Evolutionary conservation across 2,113 vertebrate genomes (phyloP).

Genomic region (Monopterus albus): DNA sequence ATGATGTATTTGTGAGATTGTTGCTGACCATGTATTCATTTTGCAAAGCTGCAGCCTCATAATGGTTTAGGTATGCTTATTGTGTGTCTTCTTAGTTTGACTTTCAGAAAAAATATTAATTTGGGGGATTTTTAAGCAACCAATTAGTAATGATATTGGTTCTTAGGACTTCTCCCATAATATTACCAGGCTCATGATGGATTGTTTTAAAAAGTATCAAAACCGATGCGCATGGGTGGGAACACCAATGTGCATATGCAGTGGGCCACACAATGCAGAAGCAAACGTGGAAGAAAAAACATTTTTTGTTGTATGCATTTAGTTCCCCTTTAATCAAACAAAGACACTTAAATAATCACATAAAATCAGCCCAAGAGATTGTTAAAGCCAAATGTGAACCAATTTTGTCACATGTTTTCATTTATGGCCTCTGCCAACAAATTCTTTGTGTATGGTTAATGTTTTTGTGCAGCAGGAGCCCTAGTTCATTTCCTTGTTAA

Average conservation of each 20-base stretch:
- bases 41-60: not conserved
- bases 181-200: too few species aligned
- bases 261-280: too few species aligned
- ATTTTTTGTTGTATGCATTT: too few species aligned
- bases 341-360: too few species aligned
- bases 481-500: constrained; percentile 22
- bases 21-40: not conserved
- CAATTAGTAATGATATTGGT: not conserved
- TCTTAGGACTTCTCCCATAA: too few species aligned
- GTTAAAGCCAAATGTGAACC: not conserved
- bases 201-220: too few species aligned
- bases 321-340: not conserved
- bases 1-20: not conserved
- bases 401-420: not conserved
- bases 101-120: not conserved
- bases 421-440: not conserved
- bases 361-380: not conserved
- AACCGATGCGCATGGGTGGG: too few species aligned
- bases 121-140: not conserved
- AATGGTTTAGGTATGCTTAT: constrained; percentile 1
- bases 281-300: too few species aligned
- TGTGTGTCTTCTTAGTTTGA: not conserved
- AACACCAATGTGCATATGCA: too few species aligned
- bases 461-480: not conserved
- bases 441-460: not conserved